Conservation (phyloP, 2,113 vertebrate species). For the Acrocephalus kingi region DNA sequence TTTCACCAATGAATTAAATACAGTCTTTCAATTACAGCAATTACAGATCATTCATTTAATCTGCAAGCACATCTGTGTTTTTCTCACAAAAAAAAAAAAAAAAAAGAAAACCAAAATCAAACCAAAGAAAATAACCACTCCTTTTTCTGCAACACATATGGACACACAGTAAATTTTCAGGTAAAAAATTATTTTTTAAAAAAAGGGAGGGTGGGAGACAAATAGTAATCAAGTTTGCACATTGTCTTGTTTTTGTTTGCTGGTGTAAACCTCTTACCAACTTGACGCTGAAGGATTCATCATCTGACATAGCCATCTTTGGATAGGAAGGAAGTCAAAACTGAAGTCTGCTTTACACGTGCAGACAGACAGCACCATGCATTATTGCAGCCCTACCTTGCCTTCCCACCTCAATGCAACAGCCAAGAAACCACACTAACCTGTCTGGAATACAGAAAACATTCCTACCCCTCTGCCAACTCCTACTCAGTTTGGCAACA, state of each 20-base stretch:
- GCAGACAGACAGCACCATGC: background rate
- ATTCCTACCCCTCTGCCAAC: background rate
- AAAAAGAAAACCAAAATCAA: background rate
- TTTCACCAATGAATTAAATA: background rate
- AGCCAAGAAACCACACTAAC: background rate
- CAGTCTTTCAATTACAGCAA: background rate
- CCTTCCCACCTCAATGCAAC: background rate
- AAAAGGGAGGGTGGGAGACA: fast-evolving
- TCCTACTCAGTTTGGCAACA: background rate
- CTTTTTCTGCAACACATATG: background rate
- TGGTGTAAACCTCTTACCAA: background rate
- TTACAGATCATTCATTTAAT: background rate
- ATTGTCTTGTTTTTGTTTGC: background rate
- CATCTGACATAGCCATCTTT: background rate
- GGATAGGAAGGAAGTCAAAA: background rate
- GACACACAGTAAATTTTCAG: background rate
- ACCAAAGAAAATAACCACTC: background rate
- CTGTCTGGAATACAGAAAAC: background rate
- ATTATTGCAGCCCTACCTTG: background rate
- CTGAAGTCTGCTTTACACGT: background rate
- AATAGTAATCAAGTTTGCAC: background rate
- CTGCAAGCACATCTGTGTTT: background rate
- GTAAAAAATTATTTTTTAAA: background rate
- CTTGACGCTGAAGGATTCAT: background rate
- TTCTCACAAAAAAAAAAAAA: background rate